Percentiles rank a stretch among this genome's conserved stretches.
These are phyloP conservation scores for Microplitis mediator DNA, from an alignment of 1,140 invertebrate genomes.

Conservation along the genomic window DNA sequence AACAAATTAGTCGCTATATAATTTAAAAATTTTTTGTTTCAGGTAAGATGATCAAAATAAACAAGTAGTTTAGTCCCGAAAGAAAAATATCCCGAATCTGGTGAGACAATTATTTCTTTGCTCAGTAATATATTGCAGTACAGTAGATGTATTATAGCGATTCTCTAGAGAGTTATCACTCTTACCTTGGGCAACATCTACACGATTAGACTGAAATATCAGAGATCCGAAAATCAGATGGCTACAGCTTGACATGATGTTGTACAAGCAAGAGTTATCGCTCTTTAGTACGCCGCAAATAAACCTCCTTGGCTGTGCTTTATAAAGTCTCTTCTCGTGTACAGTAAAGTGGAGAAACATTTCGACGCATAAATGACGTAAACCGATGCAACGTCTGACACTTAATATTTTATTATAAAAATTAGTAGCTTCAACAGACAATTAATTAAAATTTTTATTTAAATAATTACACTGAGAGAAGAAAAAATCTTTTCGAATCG, in stretches of 20 bases:
- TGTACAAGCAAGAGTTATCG: constrained; percentile 31
- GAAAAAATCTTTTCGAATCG: background rate
- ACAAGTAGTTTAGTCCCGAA: too few relatives aligned
- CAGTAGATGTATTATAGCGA: background rate
- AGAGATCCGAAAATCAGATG: constrained; percentile 28
- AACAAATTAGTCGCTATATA: too few relatives aligned
- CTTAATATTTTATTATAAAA: too few relatives aligned
- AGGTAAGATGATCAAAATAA: too few relatives aligned
- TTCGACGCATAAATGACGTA: background rate
- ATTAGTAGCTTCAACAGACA: too few relatives aligned
- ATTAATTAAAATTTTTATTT: too few relatives aligned
- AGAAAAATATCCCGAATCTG: too few relatives aligned
- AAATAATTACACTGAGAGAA: background rate
- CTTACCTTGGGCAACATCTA: background rate
- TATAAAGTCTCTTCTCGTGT: constrained; percentile 1
- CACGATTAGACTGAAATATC: constrained; percentile 32
- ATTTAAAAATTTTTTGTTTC: too few relatives aligned
- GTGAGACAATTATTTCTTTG: too few relatives aligned
- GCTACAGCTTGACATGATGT: constrained; percentile 15
- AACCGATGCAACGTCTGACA: background rate
- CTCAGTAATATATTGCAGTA: too few relatives aligned
- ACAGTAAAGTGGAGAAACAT: constrained; percentile 1
- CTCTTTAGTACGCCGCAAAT: constrained; percentile 34
- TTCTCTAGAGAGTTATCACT: background rate
- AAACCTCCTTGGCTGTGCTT: constrained; percentile 25